A percentile compares a stretch with the other conserved stretches of the same genome.
Evolutionary conservation across 2,888 invertebrate species (phyloP).

Genomic region (Trichopoda pennipes): DNA sequence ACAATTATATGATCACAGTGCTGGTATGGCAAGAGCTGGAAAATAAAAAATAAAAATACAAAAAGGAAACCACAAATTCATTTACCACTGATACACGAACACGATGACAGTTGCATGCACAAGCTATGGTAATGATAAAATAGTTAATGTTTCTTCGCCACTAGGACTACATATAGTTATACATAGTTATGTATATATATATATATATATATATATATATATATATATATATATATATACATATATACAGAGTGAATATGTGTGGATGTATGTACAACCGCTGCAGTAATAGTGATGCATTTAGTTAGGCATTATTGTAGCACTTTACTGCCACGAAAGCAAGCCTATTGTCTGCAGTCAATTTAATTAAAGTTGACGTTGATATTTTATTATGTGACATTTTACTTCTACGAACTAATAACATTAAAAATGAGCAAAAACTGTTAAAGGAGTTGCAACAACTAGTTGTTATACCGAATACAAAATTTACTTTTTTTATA

Average conservation of each 20-base stretch:
- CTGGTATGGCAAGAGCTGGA: neutral
- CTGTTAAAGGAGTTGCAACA: constrained; percentile 15
- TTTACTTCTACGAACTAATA: constrained; percentile 7
- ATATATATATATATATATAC: no score
- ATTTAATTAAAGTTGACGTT: constrained; percentile 67
- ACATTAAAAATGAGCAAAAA: constrained; percentile 9
- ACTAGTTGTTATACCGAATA: constrained; percentile 1
- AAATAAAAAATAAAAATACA: neutral
- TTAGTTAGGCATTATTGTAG: neutral
- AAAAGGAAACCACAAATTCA: constrained; percentile 42
- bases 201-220: no score
- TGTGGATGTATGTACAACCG: no score
- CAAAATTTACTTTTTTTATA: constrained; percentile 12
- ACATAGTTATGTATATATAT: no score
- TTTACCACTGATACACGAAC: constrained; percentile 21
- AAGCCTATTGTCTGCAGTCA: constrained; percentile 57
- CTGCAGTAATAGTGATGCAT: neutral
- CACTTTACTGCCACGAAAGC: constrained; percentile 49
- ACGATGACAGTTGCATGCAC: constrained; percentile 27
- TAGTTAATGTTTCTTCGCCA: constrained; percentile 33
- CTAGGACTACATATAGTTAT: neutral
- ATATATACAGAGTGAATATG: no score
- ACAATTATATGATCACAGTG: constrained; percentile 48
- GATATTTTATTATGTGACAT: constrained; percentile 59
- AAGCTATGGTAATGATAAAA: constrained; percentile 32